These are phyloP conservation scores for Benthosema pterotum DNA, from an alignment of 2,797 vertebrate genomes.

Conservation along the genomic window DNA sequence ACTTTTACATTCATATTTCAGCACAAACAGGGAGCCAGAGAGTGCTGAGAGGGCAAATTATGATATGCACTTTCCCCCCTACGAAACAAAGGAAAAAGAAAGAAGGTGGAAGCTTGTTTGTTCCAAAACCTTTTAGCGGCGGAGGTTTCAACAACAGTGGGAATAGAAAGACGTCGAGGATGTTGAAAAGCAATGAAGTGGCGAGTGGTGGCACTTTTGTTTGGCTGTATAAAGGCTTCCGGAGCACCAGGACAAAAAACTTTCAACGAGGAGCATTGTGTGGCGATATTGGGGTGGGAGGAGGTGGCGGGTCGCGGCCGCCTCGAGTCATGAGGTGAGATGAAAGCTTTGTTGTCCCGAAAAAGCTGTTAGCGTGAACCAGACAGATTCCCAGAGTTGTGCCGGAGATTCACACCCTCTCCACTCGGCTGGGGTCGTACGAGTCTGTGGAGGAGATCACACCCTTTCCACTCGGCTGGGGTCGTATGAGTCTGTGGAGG, in stretches of 20 bases:
- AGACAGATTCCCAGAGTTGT: conserved; percentile 59
- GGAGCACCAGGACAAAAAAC: conserved; percentile 66
- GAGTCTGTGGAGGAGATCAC: conserved; percentile 79
- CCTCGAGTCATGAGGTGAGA: conserved; percentile 53
- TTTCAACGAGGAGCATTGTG: conserved; percentile 50
- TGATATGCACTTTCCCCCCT: conserved; percentile 53
- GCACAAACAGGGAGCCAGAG: conserved; percentile 52
- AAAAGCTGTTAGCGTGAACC: conserved; percentile 54
- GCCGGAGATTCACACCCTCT: conserved; percentile 87
- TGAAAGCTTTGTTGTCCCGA: conserved; percentile 61
- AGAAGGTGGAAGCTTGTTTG: conserved; percentile 38
- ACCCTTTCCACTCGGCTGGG: conserved; percentile 96
- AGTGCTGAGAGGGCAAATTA: conserved; percentile 53
- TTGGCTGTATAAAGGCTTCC: conserved; percentile 67
- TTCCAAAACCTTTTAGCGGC: conserved; percentile 34
- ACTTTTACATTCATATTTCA: conserved; percentile 80
- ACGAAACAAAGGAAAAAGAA: conserved; percentile 46
- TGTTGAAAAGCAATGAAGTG: conserved; percentile 37
- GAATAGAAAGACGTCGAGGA: conserved; percentile 33
- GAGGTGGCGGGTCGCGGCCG: conserved; percentile 41
- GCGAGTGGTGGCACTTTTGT: conserved; percentile 49
- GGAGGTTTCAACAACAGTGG: not conserved
- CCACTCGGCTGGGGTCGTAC: conserved; percentile 96
- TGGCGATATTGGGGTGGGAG: conserved; percentile 53
- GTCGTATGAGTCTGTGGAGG: conserved; percentile 86